Percentiles rank a stretch among this genome's conserved stretches.
Conservation (phyloP, 2,113 vertebrate species). For the Gymnogyps californianus region DNA sequence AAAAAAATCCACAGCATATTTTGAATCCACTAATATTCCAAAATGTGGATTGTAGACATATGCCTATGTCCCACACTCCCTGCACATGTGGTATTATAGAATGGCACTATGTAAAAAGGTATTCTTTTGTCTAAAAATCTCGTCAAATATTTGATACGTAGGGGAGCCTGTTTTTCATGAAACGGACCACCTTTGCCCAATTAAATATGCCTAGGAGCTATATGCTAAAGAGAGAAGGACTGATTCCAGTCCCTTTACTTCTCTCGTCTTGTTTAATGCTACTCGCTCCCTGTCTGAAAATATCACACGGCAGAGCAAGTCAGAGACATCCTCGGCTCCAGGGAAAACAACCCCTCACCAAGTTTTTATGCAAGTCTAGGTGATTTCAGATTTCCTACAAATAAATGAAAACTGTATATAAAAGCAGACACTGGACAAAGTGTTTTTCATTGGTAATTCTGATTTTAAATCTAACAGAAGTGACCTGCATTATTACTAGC, state of each 20-base stretch:
- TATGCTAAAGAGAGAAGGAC: background rate
- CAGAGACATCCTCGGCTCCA: background rate
- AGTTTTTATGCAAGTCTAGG: background rate
- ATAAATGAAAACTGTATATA: background rate
- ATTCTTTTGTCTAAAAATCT: background rate
- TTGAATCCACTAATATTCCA: background rate
- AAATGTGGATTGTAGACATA: background rate
- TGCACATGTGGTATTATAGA: fast-evolving
- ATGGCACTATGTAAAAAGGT: fast-evolving
- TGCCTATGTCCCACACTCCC: background rate
- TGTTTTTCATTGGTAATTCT: background rate
- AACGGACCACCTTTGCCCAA: background rate
- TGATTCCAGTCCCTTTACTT: background rate
- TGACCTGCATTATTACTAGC: background rate
- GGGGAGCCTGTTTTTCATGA: background rate
- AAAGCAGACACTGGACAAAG: background rate
- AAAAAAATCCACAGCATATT: background rate
- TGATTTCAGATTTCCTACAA: background rate
- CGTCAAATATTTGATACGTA: background rate
- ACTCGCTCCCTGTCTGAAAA: background rate
- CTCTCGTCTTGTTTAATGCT: background rate
- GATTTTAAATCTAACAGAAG: background rate
- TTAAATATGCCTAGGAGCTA: background rate
- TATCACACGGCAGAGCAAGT: background rate
- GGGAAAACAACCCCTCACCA: background rate